Evolutionary conservation across 2,113 vertebrate genomes (phyloP).

Genomic region (Sceloporus undulatus): DNA sequence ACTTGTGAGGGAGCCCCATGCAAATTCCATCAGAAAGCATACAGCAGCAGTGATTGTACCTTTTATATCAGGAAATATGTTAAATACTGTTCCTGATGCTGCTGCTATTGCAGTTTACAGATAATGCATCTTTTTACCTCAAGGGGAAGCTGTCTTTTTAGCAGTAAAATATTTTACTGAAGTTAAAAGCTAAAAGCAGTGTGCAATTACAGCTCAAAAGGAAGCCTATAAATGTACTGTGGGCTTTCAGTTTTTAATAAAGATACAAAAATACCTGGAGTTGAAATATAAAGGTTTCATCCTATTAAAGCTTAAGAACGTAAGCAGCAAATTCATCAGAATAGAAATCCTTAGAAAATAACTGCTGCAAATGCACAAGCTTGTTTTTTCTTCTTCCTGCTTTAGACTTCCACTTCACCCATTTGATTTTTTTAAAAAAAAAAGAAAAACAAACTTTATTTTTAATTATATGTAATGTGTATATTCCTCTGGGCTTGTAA

Average conservation of each 20-base stretch:
- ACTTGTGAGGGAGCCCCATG: conserved; percentile 10
- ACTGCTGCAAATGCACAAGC: conserved; percentile 36
- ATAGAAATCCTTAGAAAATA: conserved; percentile 31
- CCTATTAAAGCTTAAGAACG: conserved; percentile 33
- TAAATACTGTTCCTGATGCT: background rate
- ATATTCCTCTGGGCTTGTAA: conserved; percentile 39
- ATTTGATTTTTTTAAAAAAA: conserved; percentile 25
- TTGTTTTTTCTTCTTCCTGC: conserved; percentile 40
- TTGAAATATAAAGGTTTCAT: background rate
- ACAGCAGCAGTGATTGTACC: conserved; percentile 21
- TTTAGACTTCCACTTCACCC: conserved; percentile 47
- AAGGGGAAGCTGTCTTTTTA: conserved; percentile 25
- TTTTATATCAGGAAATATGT: conserved; percentile 16
- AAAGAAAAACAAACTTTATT: background rate
- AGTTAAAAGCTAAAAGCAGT: background rate
- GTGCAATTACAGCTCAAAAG: conserved; percentile 21
- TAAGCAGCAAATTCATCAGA: conserved; percentile 38
- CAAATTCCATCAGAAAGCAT: conserved; percentile 14
- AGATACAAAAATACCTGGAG: background rate
- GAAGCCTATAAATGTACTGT: background rate
- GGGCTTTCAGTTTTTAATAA: conserved; percentile 19
- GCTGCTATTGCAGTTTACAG: conserved; percentile 11
- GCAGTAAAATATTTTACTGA: conserved; percentile 27
- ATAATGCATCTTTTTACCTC: conserved; percentile 5
- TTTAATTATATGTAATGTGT: conserved; percentile 36